These are phyloP conservation scores for Conomelus anceps DNA, from an alignment of 2,888 invertebrate genomes.

Conservation along the genomic window DNA sequence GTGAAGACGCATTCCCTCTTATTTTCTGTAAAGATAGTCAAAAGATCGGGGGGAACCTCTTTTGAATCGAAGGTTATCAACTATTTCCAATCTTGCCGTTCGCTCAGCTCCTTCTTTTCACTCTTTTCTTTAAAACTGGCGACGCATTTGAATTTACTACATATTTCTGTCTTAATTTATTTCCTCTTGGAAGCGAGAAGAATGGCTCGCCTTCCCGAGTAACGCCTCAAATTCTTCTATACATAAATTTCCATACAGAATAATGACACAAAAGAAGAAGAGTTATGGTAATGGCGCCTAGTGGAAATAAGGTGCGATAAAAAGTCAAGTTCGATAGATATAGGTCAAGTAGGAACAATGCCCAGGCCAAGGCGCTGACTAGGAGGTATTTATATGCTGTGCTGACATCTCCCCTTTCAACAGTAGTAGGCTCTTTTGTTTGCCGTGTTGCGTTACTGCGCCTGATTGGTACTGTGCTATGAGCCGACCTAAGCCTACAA, in stretches of 20 bases:
- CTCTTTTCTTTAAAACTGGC: background rate
- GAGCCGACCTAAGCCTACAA: too few species aligned
- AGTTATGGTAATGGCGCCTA: background rate
- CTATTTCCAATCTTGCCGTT: conserved; percentile 31
- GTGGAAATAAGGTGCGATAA: background rate
- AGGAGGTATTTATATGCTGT: background rate
- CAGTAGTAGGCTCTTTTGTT: too few species aligned
- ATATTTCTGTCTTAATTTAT: background rate
- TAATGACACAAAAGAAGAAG: background rate
- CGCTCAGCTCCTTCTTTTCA: background rate
- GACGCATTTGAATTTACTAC: background rate
- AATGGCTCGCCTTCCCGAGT: background rate
- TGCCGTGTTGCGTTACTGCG: background rate
- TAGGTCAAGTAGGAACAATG: background rate
- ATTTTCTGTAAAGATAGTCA: conserved; percentile 31
- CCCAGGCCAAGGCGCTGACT: background rate
- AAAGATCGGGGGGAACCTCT: conserved; percentile 30
- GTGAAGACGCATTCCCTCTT: conserved; percentile 31
- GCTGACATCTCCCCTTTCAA: background rate
- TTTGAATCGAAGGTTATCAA: conserved; percentile 34
- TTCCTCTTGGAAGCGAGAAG: background rate
- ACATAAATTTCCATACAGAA: background rate
- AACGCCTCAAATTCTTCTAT: background rate
- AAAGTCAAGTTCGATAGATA: background rate
- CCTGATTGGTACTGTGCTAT: too few species aligned